Evolutionary conservation across 2,113 vertebrate species (phyloP), one percentile per base, ranked within the genome.

Genomic region (Trinectes maculatus): DNA sequence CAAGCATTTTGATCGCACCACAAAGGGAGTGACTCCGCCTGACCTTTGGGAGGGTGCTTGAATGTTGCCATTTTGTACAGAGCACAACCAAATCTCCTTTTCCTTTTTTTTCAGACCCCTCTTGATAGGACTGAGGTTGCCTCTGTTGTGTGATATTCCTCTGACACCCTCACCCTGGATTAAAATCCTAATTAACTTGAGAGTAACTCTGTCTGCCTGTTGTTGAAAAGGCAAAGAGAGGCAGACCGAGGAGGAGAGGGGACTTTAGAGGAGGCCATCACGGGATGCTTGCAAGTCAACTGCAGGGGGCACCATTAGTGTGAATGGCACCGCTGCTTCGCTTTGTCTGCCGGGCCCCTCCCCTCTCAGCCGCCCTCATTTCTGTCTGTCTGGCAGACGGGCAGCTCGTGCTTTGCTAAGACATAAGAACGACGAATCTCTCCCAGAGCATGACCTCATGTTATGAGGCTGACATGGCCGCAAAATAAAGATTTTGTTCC

Each of bases 181-280:
- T 90, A 83, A 91, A 90, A 90, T 90, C 87, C 80, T 89, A 92
- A 92, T 91, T 90, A 92, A 89, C 84, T 86, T 72, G 52, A 82
- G 76, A 80, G 81, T 88, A 85, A 85, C 67, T 64, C 69, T 78
- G 72, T 67, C 57, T 69, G 74, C 25, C 58, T 39, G n/a, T 55
- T 59, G 68, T 42, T 70, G 56, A 82, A 74, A 71, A 77, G 71
- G 69, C 44, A 71, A 40, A 82, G 66, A 5, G 12, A 37, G 22
- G 46, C 26, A 42, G 51, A 44, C 36, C n/a, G 26, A 43, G 25
- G 33, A 71, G 54, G 53, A 66, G 46, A 49, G 64, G 65, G 56
- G 28, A 60, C 33, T 42, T 46, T 49, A 54, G 48, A 58, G 63
- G 62, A 67, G 16, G 16, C 49, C 46, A 78, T 75, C 82, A 74